Evolutionary conservation across 2,797 vertebrate genomes (phyloP).

Genomic region (Emydoidea blandingii): DNA sequence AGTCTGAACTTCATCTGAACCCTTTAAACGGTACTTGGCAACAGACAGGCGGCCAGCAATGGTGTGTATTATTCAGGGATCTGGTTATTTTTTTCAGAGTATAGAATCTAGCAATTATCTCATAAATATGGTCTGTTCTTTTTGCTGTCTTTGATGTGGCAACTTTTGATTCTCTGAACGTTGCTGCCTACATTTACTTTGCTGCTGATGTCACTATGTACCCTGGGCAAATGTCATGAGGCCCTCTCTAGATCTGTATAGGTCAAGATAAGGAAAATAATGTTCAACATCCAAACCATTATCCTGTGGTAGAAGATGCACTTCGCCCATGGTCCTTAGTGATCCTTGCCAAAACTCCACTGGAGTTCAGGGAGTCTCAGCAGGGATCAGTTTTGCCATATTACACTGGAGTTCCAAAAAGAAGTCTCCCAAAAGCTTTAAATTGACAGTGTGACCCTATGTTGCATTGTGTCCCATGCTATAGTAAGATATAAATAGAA

Average conservation of each 20-base stretch:
- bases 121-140: background rate
- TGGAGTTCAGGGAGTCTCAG: accelerated
- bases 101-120: background rate
- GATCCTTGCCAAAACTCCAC: background rate
- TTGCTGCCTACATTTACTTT: accelerated
- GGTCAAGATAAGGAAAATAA: background rate
- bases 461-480: accelerated
- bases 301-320: background rate
- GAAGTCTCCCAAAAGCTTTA: background rate
- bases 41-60: background rate
- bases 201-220: background rate
- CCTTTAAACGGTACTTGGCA: background rate
- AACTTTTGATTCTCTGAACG: background rate
- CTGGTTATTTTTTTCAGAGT: background rate
- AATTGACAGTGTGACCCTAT: accelerated
- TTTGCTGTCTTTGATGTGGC: background rate
- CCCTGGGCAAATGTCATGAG: background rate
- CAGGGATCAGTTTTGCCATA: background rate
- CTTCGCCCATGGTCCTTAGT: background rate
- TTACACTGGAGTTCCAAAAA: background rate
- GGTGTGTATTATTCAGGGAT: background rate
- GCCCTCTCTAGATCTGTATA: background rate
- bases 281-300: background rate
- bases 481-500: background rate
- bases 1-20: background rate